These are phyloP conservation scores for Marisa cornuarietis DNA, from an alignment of 1,140 invertebrate species.

Conservation along the genomic window DNA sequence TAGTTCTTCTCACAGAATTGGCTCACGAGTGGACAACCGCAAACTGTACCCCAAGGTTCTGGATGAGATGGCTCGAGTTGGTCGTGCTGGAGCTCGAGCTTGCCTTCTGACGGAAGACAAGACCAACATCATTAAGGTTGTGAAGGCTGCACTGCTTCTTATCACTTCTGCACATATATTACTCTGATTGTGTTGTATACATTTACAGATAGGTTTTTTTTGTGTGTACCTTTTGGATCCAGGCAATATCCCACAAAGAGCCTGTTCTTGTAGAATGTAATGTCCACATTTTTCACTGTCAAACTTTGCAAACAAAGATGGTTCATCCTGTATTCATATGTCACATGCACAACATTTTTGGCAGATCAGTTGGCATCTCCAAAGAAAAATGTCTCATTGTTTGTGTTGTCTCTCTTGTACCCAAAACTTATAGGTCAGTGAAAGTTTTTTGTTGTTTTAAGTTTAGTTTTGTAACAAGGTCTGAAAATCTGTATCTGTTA, in stretches of 20 bases:
- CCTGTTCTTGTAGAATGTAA: no score
- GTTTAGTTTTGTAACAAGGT: no score
- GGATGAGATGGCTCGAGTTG: conserved; percentile 68
- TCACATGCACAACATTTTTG: no score
- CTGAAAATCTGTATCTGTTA: no score
- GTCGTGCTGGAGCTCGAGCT: conserved; percentile 62
- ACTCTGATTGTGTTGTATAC: neutral
- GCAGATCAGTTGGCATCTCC: no score
- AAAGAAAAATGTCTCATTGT: no score
- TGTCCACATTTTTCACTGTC: no score
- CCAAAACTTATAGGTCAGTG: no score
- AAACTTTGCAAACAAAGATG: no score
- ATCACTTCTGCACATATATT: neutral
- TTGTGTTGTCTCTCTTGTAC: no score
- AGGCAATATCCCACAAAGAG: neutral
- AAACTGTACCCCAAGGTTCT: conserved; percentile 69
- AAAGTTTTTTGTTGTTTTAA: no score
- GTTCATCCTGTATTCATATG: no score
- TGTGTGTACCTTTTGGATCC: neutral
- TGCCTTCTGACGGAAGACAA: conserved; percentile 72
- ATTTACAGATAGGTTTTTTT: neutral
- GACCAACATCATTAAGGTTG: conserved; percentile 66
- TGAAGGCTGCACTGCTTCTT: neutral
- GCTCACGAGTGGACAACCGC: conserved; percentile 62
- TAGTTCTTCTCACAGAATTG: conserved; percentile 23